Percentiles rank a stretch among this genome's conserved stretches.
phyloP scores from a whole-genome alignment of 2,113 vertebrate species.

The Pituophis catenifer region DNA sequence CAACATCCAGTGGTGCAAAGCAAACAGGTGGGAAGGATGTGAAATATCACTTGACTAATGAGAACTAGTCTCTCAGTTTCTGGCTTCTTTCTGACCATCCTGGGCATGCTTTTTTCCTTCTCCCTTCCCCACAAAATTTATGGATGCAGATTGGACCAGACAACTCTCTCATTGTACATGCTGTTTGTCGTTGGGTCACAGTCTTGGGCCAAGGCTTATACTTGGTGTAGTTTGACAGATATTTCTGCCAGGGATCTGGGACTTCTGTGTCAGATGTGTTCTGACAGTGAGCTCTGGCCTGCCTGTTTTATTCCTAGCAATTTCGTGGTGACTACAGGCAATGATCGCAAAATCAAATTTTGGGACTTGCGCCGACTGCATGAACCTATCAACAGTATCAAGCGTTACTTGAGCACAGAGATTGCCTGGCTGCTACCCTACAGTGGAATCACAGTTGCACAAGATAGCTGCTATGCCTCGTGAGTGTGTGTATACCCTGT shows the following conservation, averaged over 20 bases:
- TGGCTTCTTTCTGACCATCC: background rate
- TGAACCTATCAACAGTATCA: conserved; percentile 79
- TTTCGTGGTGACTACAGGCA: conserved; percentile 86
- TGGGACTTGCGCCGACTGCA: conserved; percentile 87
- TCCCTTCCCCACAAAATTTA: background rate
- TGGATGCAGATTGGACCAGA: background rate
- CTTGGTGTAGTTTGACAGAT: background rate
- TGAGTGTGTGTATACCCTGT: conserved; percentile 51
- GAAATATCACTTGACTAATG: background rate
- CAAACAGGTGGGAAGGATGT: conserved; percentile 65
- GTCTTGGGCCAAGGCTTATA: background rate
- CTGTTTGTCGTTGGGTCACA: background rate
- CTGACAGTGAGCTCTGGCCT: conserved; percentile 34
- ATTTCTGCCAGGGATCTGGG: background rate
- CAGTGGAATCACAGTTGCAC: conserved; percentile 79
- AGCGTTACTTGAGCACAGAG: conserved; percentile 86
- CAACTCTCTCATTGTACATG: too few relatives aligned
- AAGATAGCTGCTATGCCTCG: conserved; percentile 87
- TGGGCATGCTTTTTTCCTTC: background rate
- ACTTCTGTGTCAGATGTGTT: background rate
- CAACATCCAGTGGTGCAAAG: conserved; percentile 87
- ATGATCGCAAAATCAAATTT: conserved; percentile 88
- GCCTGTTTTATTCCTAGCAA: conserved; percentile 67
- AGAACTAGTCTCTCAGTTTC: background rate
- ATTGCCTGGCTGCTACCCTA: conserved; percentile 86